Evolutionary conservation across 2,888 invertebrate genomes (phyloP), one percentile per base, ranked within the genome.

Genomic region (Gymnoscelis rufifasciata): DNA sequence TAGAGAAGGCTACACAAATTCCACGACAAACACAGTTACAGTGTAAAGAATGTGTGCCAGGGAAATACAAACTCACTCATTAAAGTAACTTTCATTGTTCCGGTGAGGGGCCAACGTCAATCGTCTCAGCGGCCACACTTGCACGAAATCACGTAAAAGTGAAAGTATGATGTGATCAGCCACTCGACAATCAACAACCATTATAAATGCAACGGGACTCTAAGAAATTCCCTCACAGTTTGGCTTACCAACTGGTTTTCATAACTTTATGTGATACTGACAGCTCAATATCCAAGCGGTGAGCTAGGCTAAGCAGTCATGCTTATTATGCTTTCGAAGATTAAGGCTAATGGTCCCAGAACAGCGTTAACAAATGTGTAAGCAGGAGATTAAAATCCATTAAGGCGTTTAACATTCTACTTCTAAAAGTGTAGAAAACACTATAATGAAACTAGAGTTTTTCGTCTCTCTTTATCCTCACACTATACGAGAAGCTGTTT

Each of bases 81-180:
- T 76, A 72, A 66, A 68, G 71, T 66, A 73, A 79, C 80, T 82
- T 82, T 80, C 82, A 74, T 81, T 79, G 79, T 82, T 75, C 72
- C 75, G 75, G 71, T 61, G 71, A 71, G 67, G 67, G 66, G 71
- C 71, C 62, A 59, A 66, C 62, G 65, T 66, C 64, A 62, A 58
- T 64, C 52, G 48, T 51, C 64, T 64, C 59, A 60, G 61, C 65
- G 66, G 65, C 66, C 65, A 65, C 68, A 66, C 72, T 77, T 62
- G 73, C 78, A 78, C 78, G 73, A 82, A 82, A 83, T 78, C 72
- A 72, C 61, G 69, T 75, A 80, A 84, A 86, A 86, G 84, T 84
- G 86, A 86, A 87, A 87, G 86, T 84, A 71, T 75, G 71, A 78
- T 77, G 78, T 74, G 82, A 80, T 78, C 76, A 69, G 62, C 67